A percentile compares a stretch with the other conserved stretches of the same genome.
Conservation (phyloP, 2,113 vertebrate species). For the Eidolon helvum region DNA sequence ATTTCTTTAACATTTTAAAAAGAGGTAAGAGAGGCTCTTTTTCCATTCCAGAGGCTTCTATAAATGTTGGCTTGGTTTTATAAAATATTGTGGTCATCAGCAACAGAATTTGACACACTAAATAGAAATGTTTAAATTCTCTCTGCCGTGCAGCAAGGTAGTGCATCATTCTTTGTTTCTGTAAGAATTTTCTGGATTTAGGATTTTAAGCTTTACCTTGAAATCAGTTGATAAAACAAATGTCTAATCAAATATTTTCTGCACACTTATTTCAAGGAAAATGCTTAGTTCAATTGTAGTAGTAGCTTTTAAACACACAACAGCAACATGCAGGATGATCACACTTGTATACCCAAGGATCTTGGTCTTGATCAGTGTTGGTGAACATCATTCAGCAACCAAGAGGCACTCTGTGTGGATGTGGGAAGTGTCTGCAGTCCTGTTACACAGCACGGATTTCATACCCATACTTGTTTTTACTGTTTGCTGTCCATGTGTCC, state of each 20-base stretch:
- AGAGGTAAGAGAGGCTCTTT: background rate
- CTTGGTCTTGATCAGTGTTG: slow-evolving; percentile 89
- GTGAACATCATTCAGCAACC: slow-evolving; percentile 96
- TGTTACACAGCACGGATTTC: slow-evolving; percentile 95
- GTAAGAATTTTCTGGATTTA: slow-evolving; percentile 94
- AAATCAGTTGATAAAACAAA: slow-evolving; percentile 93
- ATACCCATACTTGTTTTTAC: slow-evolving; percentile 95
- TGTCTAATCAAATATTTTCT: slow-evolving; percentile 95
- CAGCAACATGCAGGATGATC: slow-evolving; percentile 92
- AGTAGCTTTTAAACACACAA: slow-evolving; percentile 94
- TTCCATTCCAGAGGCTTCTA: slow-evolving; percentile 70
- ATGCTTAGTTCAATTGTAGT: slow-evolving; percentile 94
- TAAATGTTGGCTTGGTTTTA: slow-evolving; percentile 67
- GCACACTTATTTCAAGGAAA: slow-evolving; percentile 95
- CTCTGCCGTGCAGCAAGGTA: slow-evolving; percentile 90
- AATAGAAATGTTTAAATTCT: slow-evolving; percentile 85
- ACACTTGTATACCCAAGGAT: slow-evolving; percentile 94
- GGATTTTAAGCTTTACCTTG: slow-evolving; percentile 89
- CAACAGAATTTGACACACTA: slow-evolving; percentile 56
- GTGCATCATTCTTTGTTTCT: slow-evolving; percentile 88
- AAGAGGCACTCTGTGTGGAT: slow-evolving; percentile 93
- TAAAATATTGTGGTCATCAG: slow-evolving; percentile 62
- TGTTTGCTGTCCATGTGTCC: slow-evolving; percentile 88
- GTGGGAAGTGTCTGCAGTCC: slow-evolving; percentile 95
- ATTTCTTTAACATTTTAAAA: background rate